A percentile compares a stretch with the other conserved stretches of the same genome.
phyloP scores from a whole-genome alignment of 2,888 invertebrate species.

The Machimus rusticus region DNA sequence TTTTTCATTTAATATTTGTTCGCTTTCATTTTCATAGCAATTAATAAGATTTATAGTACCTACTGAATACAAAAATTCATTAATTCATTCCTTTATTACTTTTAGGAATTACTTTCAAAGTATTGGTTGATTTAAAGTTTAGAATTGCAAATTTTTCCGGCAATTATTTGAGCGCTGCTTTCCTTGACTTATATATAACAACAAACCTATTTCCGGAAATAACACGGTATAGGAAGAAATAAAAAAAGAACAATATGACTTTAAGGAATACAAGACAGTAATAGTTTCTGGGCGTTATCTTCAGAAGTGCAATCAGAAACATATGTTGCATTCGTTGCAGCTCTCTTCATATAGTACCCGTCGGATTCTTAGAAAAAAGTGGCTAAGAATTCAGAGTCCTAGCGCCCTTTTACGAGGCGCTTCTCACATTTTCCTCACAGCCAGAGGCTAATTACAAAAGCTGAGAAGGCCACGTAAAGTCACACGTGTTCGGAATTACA shows the following conservation, averaged over 20 bases:
- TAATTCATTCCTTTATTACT: too few species aligned
- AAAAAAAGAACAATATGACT: neutral
- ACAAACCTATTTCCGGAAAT: neutral
- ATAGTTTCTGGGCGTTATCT: neutral
- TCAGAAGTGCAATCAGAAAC: neutral
- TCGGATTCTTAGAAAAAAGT: neutral
- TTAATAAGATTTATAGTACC: too few species aligned
- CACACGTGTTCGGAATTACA: neutral
- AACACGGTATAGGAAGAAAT: neutral
- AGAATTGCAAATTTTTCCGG: too few species aligned
- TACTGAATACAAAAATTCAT: too few species aligned
- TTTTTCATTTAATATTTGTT: too few species aligned
- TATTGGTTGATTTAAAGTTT: too few species aligned
- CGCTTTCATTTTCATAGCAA: too few species aligned
- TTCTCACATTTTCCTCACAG: neutral
- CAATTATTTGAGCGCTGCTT: too few species aligned
- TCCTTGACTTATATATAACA: neutral
- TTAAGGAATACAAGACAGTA: neutral
- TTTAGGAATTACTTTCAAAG: too few species aligned
- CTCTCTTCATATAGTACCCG: neutral
- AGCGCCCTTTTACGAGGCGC: constrained; percentile 9
- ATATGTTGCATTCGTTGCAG: neutral
- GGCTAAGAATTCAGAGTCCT: neutral
- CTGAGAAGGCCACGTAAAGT: neutral
- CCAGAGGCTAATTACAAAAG: neutral